Percentiles rank a stretch among this genome's conserved stretches.
Conservation (phyloP, 2,797 vertebrate species). For the Gambelia wislizenii region DNA sequence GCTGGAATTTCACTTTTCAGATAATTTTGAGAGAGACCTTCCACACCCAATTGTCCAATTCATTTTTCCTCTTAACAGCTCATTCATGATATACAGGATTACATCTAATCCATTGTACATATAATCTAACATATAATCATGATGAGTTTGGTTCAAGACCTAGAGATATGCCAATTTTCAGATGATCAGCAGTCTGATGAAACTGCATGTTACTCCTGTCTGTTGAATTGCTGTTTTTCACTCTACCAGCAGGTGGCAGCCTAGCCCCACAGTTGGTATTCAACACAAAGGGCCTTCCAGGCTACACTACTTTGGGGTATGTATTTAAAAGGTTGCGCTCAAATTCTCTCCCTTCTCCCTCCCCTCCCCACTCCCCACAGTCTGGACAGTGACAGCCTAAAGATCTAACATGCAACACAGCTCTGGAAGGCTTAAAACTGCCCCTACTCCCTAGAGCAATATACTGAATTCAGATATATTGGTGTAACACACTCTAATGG, state of each 20-base stretch:
- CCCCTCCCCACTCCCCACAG: background rate
- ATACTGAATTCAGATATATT: background rate
- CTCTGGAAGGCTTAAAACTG: background rate
- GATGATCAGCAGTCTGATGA: too few relatives aligned
- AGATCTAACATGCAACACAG: background rate
- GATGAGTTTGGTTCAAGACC: too few relatives aligned
- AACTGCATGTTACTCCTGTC: too few relatives aligned
- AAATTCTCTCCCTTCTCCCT: background rate
- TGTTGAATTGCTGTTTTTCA: background rate
- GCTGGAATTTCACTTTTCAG: background rate
- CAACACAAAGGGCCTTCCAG: background rate
- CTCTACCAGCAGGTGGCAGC: slow-evolving; percentile 12
- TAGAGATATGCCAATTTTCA: background rate
- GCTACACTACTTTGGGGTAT: background rate
- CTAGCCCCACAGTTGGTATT: background rate
- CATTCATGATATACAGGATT: too few relatives aligned
- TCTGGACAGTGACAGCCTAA: background rate
- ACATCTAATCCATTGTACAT: too few relatives aligned
- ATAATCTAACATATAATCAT: too few relatives aligned
- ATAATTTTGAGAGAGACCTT: background rate
- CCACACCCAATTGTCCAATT: background rate
- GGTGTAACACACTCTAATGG: accelerated
- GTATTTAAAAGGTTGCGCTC: background rate
- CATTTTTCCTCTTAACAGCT: background rate
- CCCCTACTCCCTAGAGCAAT: background rate